Conservation (phyloP, 2,888 invertebrate species). For the Tethea ocularis region DNA sequence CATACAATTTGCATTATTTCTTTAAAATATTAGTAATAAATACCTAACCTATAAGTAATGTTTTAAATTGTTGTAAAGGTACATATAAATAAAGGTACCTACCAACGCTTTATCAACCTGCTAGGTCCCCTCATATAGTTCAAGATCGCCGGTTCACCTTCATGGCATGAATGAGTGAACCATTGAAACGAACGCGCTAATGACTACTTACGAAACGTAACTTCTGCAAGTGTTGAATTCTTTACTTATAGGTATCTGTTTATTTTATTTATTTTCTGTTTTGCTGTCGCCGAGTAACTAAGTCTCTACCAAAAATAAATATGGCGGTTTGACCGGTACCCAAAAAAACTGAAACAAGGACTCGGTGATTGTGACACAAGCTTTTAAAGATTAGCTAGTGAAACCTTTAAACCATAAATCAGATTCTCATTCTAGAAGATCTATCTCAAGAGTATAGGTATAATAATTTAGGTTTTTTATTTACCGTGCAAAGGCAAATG, state of each 20-base stretch:
- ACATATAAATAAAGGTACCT: background rate
- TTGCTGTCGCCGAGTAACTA: background rate
- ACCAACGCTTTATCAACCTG: slow-evolving; percentile 1
- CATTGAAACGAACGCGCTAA: slow-evolving; percentile 13
- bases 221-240: slow-evolving; percentile 10
- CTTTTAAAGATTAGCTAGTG: too few relatives aligned
- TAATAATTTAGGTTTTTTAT: too few relatives aligned
- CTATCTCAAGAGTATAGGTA: too few relatives aligned
- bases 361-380: too few relatives aligned
- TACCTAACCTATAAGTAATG: too few relatives aligned
- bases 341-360: too few relatives aligned
- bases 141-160: slow-evolving; percentile 15
- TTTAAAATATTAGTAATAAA: too few relatives aligned
- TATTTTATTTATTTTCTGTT: background rate
- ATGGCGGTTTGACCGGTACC: too few relatives aligned
- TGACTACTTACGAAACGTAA: slow-evolving; percentile 10
- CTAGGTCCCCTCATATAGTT: slow-evolving; percentile 9
- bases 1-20: too few relatives aligned
- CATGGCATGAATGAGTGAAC: slow-evolving; percentile 7
- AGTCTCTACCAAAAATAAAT: background rate
- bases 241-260: background rate
- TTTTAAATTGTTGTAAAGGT: too few relatives aligned
- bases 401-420: too few relatives aligned
- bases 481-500: background rate
- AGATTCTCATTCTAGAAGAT: too few relatives aligned